phyloP scores from a whole-genome alignment of 1,140 invertebrate species.

The Euwallacea similis region DNA sequence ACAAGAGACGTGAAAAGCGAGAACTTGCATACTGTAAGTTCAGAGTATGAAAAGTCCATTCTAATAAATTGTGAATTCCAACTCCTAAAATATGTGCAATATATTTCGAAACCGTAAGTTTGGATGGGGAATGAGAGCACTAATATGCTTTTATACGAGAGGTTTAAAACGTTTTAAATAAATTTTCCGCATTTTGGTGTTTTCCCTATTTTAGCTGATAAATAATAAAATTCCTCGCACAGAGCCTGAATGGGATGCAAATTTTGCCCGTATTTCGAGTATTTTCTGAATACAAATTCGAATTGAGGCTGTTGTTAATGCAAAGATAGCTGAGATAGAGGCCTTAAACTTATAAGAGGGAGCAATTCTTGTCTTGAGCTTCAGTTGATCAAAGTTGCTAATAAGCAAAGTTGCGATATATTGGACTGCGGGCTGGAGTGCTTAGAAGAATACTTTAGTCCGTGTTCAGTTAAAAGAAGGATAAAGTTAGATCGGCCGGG shows the following conservation, averaged over 20 bases:
- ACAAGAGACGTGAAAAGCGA: not conserved
- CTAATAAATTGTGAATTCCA: slow-evolving; percentile 1
- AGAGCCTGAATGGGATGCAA: slow-evolving; percentile 9
- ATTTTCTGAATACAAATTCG: slow-evolving; percentile 1
- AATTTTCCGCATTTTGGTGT: slow-evolving; percentile 6
- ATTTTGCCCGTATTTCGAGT: slow-evolving; percentile 2
- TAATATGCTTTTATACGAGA: not conserved
- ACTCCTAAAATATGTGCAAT: slow-evolving; percentile 3
- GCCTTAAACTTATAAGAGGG: too few species aligned
- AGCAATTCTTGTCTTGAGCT: too few species aligned
- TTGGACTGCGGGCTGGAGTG: too few species aligned
- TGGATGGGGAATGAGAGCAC: slow-evolving; percentile 7
- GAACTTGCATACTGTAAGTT: not conserved
- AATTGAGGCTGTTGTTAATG: not conserved
- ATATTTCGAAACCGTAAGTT: slow-evolving; percentile 3
- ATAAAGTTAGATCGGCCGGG: too few species aligned
- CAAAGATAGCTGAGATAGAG: too few species aligned
- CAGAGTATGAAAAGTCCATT: slow-evolving; percentile 1
- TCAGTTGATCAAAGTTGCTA: too few species aligned
- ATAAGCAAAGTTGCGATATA: too few species aligned
- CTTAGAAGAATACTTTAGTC: too few species aligned
- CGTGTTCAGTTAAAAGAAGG: too few species aligned
- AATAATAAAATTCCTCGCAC: slow-evolving; percentile 2
- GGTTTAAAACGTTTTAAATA: slow-evolving; percentile 16
- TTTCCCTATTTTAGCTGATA: slow-evolving; percentile 8